Evolutionary conservation across 2,113 vertebrate genomes (phyloP).

Genomic region (Burhinus bistriatus): DNA sequence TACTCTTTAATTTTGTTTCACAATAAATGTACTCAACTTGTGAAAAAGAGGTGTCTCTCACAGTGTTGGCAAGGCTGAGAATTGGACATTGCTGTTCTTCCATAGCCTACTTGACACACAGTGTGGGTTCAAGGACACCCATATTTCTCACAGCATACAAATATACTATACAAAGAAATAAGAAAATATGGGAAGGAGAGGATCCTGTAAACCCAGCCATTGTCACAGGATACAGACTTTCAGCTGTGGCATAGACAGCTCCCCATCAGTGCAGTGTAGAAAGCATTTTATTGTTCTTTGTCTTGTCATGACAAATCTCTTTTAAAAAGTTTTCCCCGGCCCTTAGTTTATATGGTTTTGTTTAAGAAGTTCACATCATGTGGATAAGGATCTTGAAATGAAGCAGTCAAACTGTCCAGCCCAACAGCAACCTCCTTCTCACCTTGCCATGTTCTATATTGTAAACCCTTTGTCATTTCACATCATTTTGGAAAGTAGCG

Average conservation of each 20-base stretch:
- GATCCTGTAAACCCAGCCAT: background rate
- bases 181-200: background rate
- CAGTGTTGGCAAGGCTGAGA: background rate
- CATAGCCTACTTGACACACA: background rate
- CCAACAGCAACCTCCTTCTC: background rate
- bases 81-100: background rate
- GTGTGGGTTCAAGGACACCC: background rate
- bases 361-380: background rate
- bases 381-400: background rate
- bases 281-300: background rate
- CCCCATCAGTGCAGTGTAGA: background rate
- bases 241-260: background rate
- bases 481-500: background rate
- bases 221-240: background rate
- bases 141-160: background rate
- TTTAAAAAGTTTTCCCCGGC: background rate
- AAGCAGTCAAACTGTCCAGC: background rate
- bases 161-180: background rate
- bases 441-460: background rate
- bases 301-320: background rate
- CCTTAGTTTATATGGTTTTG: background rate
- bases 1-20: background rate
- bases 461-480: background rate
- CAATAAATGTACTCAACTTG: background rate
- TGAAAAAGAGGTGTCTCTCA: background rate